phyloP scores from a whole-genome alignment of 2,113 vertebrate species.

The Regulus satrapa region DNA sequence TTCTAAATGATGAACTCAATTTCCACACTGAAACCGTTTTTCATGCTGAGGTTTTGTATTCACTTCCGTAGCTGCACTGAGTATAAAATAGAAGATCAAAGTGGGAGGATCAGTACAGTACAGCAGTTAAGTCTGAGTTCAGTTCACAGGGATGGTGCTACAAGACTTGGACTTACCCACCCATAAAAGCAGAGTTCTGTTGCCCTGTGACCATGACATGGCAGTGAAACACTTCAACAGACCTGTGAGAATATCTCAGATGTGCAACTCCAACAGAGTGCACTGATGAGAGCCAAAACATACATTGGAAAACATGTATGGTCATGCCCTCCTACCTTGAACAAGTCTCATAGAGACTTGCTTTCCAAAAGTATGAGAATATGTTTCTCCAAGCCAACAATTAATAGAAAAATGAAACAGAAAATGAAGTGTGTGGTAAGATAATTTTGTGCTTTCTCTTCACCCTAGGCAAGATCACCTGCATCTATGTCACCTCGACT shows the following conservation, averaged over 20 bases:
- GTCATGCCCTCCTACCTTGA: background rate
- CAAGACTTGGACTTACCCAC: background rate
- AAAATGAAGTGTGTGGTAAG: background rate
- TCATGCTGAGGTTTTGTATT: background rate
- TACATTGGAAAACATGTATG: background rate
- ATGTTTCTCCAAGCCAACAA: background rate
- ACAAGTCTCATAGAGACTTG: background rate
- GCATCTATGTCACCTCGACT: too few species aligned
- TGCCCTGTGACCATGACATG: background rate
- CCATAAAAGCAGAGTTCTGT: background rate
- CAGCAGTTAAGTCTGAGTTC: background rate
- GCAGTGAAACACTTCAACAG: background rate
- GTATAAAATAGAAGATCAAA: background rate
- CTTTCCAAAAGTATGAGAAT: background rate
- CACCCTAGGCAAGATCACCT: background rate
- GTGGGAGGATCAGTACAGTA: background rate
- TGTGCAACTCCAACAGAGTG: background rate
- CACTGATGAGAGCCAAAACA: background rate
- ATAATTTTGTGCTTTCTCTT: background rate
- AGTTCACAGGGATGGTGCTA: background rate
- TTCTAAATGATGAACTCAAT: background rate
- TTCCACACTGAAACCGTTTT: background rate
- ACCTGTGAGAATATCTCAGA: background rate
- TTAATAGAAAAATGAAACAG: background rate
- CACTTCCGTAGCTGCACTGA: background rate